Conservation (phyloP, 2,113 vertebrate species). For the cat (Felis catus) region DNA sequence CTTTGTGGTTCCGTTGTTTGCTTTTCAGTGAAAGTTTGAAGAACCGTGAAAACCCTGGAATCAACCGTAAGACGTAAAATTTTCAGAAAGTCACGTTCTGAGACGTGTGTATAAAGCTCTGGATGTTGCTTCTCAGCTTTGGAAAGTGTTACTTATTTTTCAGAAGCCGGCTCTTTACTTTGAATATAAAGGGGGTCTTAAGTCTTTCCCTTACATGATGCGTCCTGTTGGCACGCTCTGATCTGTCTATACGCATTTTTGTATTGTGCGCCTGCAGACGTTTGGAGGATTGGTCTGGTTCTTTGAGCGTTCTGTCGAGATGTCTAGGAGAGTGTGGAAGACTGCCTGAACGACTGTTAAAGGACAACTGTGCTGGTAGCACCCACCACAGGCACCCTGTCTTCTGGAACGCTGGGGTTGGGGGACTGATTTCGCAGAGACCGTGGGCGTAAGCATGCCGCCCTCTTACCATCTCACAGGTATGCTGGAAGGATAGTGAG, state of each 20-base stretch:
- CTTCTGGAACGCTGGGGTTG: background rate
- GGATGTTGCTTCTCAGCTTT: background rate
- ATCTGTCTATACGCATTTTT: background rate
- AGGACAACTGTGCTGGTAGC: background rate
- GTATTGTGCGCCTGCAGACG: background rate
- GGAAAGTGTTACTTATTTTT: background rate
- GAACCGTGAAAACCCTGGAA: background rate
- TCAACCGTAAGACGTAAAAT: background rate
- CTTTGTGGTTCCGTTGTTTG: background rate
- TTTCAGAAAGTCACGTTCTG: background rate
- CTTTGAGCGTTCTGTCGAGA: background rate
- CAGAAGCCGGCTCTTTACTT: conserved; percentile 19
- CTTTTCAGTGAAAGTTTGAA: conserved; percentile 45
- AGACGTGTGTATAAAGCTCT: background rate
- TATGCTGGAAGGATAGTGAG: background rate
- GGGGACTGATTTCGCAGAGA: background rate
- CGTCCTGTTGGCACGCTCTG: background rate
- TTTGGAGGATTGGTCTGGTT: background rate
- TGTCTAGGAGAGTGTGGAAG: background rate
- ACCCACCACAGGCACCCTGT: rapidly evolving
- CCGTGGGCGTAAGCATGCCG: background rate
- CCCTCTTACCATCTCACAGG: background rate
- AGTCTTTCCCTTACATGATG: background rate
- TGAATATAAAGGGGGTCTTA: conserved; percentile 47
- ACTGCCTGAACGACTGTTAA: background rate